Conservation (phyloP, 2,797 vertebrate genomes). For the Tenualosa thibaudeaui region DNA sequence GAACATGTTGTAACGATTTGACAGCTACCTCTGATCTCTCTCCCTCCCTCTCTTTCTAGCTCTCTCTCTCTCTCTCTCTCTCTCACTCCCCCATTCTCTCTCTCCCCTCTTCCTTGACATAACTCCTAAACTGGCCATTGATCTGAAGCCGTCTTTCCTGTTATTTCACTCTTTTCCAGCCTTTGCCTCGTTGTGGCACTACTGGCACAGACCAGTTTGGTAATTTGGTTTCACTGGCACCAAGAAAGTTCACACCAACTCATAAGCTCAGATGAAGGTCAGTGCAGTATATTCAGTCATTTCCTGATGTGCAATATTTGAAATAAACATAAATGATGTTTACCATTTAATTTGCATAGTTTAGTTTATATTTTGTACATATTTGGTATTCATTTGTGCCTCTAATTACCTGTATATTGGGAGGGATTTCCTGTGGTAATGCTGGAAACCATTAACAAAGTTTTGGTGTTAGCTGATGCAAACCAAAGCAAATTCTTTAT, state of each 20-base stretch:
- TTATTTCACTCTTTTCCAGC: constrained; percentile 23
- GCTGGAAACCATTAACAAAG: too few species aligned
- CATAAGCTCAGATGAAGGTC: too few species aligned
- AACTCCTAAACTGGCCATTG: not conserved
- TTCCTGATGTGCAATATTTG: too few species aligned
- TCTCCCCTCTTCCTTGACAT: not conserved
- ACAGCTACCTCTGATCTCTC: not conserved
- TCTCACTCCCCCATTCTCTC: not conserved
- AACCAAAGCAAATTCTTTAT: not conserved
- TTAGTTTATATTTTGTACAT: too few species aligned
- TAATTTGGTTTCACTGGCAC: not conserved
- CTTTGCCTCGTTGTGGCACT: not conserved
- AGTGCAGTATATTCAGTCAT: too few species aligned
- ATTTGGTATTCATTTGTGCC: too few species aligned
- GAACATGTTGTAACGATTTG: not conserved
- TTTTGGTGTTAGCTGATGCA: too few species aligned
- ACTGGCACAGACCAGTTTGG: not conserved
- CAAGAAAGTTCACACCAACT: not conserved
- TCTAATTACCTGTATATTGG: too few species aligned
- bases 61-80: not conserved
- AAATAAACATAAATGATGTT: too few species aligned
- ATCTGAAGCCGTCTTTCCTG: constrained; percentile 35
- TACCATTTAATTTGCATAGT: too few species aligned
- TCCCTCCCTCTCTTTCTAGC: not conserved
- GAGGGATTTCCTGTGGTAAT: too few species aligned